Conservation (phyloP, 2,888 invertebrate species). For the Caenorhabditis sp. region DNA sequence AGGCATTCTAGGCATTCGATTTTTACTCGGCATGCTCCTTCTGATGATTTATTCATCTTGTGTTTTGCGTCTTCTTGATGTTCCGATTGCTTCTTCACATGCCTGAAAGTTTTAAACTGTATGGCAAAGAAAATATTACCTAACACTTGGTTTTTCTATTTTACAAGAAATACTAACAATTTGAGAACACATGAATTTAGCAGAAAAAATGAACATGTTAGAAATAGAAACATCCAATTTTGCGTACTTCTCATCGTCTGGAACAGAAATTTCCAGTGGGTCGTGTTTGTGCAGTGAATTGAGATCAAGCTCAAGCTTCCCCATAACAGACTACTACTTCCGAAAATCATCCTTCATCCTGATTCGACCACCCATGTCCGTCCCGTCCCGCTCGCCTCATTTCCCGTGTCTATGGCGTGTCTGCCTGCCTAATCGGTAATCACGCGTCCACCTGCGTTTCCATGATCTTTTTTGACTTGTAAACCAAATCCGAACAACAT, state of each 20-base stretch:
- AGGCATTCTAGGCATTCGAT: constrained; percentile 10
- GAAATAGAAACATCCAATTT: constrained; percentile 35
- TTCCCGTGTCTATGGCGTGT: constrained; percentile 20
- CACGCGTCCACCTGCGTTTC: constrained; percentile 24
- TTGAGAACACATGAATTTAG: not conserved
- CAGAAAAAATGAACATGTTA: constrained; percentile 1
- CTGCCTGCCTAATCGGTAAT: constrained; percentile 42
- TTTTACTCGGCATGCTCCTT: not conserved
- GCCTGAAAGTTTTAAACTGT: too few relatives aligned
- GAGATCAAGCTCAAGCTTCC: not conserved
- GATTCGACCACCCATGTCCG: too few relatives aligned
- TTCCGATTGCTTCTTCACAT: too few relatives aligned
- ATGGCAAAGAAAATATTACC: too few relatives aligned
- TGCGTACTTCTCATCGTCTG: constrained; percentile 10
- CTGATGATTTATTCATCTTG: not conserved
- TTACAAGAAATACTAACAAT: too few relatives aligned
- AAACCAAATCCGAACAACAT: constrained; percentile 14
- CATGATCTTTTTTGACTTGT: constrained; percentile 35
- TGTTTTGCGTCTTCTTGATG: not conserved
- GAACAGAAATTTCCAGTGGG: constrained; percentile 2
- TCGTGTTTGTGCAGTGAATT: not conserved
- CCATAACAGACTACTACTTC: constrained; percentile 2
- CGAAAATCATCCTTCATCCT: constrained; percentile 16
- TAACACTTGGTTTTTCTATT: too few relatives aligned
- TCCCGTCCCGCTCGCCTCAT: too few relatives aligned